Base-by-base conservation (phyloP, 2,113 vertebrate genomes). In the Eptesicus fuscus region DNA sequence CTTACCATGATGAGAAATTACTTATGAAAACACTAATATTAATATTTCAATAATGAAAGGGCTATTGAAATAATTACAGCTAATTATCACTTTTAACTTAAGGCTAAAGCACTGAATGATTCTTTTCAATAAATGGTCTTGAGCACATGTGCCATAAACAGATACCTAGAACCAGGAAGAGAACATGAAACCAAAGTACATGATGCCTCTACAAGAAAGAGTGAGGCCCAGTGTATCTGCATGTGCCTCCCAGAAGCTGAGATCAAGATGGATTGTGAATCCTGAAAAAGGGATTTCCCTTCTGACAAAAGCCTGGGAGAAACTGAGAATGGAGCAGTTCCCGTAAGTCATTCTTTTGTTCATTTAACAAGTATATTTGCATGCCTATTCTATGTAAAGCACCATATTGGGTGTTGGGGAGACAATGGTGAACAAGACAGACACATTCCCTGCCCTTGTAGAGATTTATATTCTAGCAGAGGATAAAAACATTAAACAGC, bases 41-140 rank as follows among this genome's bases (percentile, higher is more conserved):
- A 44, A 71, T 71, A 25, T 92, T 89, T 94, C 78, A 85, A 59
- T 94, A 88, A 51, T 92, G 10, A 83, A 88, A 94, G 18, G 63
- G 10, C 28, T 80, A 85, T 47, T 77, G 40, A 83, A 88, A 91
- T 70, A 87, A 53, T 84, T 44, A 30, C 18, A 91, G 49, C 28
- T 73, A 67, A 90, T 80, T 93, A 86, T 93, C 40, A 82, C 25
- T n/a, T 94, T 94, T 86, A 53, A 86, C 1, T 82, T 67, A 59
- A 40, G 47, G 23, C 56, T 83, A 80, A 76, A 77, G 30, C 25
- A 65, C 25, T 37, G 10, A 73, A 51, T 73, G 37, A 73, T 47
- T 59, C 44, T 79, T 83, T 79, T 70, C 74, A 79, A 53, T 53
- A 16, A 90, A 76, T 89, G 42, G 17, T 86, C 18, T 85, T 69